Evolutionary conservation across 2,797 vertebrate genomes (phyloP).

Genomic region (Sparus aurata): DNA sequence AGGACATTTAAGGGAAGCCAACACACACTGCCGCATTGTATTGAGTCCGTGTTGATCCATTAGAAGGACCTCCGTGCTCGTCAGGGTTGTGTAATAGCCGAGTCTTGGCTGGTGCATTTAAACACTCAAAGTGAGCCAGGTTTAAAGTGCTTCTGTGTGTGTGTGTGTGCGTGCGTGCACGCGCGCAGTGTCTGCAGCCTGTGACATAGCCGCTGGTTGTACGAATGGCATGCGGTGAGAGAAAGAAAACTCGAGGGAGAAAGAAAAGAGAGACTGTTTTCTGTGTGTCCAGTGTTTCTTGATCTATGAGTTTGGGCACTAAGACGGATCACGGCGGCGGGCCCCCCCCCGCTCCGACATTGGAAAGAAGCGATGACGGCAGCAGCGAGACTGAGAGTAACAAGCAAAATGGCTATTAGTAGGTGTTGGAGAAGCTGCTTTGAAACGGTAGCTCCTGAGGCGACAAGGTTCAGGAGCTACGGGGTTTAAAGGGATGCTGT

Average conservation of each 20-base stretch:
- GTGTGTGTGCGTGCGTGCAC: constrained; percentile 13
- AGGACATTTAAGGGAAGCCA: constrained; percentile 66
- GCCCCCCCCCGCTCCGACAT: background rate
- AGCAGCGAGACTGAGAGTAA: background rate
- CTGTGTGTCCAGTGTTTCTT: constrained; percentile 36
- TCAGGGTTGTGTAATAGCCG: constrained; percentile 50
- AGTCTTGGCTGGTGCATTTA: constrained; percentile 69
- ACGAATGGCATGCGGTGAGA: constrained; percentile 54
- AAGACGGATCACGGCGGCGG: constrained; percentile 7
- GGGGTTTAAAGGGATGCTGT: background rate
- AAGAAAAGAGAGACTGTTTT: constrained; percentile 49
- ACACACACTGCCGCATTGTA: constrained; percentile 52
- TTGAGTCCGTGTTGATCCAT: constrained; percentile 67
- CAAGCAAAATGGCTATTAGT: constrained; percentile 11
- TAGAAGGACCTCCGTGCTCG: constrained; percentile 76
- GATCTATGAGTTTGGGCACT: constrained; percentile 22
- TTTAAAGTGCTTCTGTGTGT: constrained; percentile 67
- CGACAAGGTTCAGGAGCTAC: background rate
- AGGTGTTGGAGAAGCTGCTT: background rate
- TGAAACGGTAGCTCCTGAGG: background rate
- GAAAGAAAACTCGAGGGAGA: constrained; percentile 34
- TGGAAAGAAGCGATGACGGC: constrained; percentile 20
- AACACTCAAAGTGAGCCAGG: constrained; percentile 69
- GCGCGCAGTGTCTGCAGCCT: constrained; percentile 23
- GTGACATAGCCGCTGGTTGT: constrained; percentile 60